Evolutionary conservation across 2,113 vertebrate genomes (phyloP).

Genomic region (Solea solea): DNA sequence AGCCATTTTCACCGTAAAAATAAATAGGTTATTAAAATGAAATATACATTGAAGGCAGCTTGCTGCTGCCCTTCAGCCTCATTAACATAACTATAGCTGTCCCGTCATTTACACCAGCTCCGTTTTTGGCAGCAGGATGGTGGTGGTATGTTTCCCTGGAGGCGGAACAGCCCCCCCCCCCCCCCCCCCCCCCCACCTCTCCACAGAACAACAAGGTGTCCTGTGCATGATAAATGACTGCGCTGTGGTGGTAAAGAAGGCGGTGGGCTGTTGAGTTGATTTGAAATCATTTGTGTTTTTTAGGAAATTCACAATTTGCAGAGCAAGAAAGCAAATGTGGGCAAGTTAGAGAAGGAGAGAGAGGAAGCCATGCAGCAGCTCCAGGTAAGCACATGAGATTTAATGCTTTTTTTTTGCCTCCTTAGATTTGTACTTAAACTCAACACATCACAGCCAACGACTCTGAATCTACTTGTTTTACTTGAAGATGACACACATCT

Average conservation of each 20-base stretch:
- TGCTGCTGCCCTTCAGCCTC: slow-evolving; percentile 9
- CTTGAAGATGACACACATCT: too few relatives aligned
- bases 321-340: slow-evolving; percentile 82
- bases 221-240: slow-evolving; percentile 16
- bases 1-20: slow-evolving; percentile 11
- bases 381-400: slow-evolving; percentile 79
- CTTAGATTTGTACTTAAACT: too few relatives aligned
- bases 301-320: slow-evolving; percentile 92
- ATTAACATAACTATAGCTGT: slow-evolving; percentile 26
- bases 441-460: too few relatives aligned
- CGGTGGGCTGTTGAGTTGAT: not conserved
- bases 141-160: slow-evolving; percentile 7
- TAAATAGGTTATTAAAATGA: slow-evolving; percentile 18
- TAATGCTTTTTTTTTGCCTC: not conserved
- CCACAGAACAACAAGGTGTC: slow-evolving; percentile 18
- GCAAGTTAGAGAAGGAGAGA: slow-evolving; percentile 83
- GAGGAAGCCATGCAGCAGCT: slow-evolving; percentile 88
- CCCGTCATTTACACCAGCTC: slow-evolving; percentile 14
- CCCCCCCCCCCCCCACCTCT: not conserved
- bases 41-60: slow-evolving; percentile 22
- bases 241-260: not conserved
- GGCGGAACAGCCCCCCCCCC: not conserved
- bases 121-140: slow-evolving; percentile 1
- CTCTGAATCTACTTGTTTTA: too few relatives aligned
- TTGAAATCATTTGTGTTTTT: slow-evolving; percentile 30